phyloP scores from a whole-genome alignment of 2,888 invertebrate genomes.

The Melanophora roralis region DNA sequence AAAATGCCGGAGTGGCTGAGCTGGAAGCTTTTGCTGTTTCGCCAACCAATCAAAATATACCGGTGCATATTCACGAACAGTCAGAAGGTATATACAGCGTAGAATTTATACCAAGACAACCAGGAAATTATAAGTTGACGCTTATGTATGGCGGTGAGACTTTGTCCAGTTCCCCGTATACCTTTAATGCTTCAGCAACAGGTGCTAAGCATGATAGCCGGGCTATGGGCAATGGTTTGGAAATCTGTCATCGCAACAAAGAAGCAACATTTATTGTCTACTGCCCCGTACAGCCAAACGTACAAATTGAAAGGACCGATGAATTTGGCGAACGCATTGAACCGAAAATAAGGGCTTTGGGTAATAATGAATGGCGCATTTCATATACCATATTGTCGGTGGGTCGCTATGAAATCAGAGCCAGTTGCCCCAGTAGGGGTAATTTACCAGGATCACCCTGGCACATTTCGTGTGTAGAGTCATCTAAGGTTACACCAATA shows the following conservation, averaged over 20 bases:
- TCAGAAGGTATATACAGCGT: slow-evolving; percentile 85
- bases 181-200: slow-evolving; percentile 81
- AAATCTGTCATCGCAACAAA: slow-evolving; percentile 84
- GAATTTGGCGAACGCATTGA: slow-evolving; percentile 77
- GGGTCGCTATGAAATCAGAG: slow-evolving; percentile 93
- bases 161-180: slow-evolving; percentile 79
- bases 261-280: slow-evolving; percentile 84
- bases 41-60: slow-evolving; percentile 89
- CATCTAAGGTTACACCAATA: slow-evolving; percentile 78
- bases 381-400: slow-evolving; percentile 93
- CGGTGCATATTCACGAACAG: slow-evolving; percentile 85
- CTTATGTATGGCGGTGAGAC: slow-evolving; percentile 84
- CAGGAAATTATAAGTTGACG: slow-evolving; percentile 82
- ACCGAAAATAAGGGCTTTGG: slow-evolving; percentile 78
- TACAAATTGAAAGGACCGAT: slow-evolving; percentile 79
- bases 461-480: slow-evolving; percentile 80
- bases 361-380: slow-evolving; percentile 90
- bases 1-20: slow-evolving; percentile 90
- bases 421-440: slow-evolving; percentile 82
- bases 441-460: slow-evolving; percentile 88
- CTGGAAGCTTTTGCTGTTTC: slow-evolving; percentile 92
- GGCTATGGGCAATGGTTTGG: slow-evolving; percentile 83
- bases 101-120: slow-evolving; percentile 89
- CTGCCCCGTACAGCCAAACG: slow-evolving; percentile 79
- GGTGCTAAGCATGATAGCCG: slow-evolving; percentile 79